These are phyloP conservation scores for Mellilla xanthometata DNA, from an alignment of 2,888 invertebrate species.

Conservation along the genomic window DNA sequence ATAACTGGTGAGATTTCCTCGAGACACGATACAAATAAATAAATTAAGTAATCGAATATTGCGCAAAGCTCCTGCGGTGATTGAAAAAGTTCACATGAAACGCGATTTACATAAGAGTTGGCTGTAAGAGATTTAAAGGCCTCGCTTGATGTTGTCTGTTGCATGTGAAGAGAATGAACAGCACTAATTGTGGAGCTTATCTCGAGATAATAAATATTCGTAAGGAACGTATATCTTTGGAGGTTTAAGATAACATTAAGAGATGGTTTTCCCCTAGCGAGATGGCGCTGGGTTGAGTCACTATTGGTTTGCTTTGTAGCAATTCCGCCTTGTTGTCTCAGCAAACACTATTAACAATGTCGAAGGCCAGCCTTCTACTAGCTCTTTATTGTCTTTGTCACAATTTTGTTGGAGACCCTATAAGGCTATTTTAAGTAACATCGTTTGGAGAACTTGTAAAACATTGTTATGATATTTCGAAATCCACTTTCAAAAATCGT, in stretches of 20 bases:
- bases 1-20: slow-evolving; percentile 1
- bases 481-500: too few relatives aligned
- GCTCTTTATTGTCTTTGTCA: slow-evolving; percentile 18
- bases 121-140: slow-evolving; percentile 10
- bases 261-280: slow-evolving; percentile 18
- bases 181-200: slow-evolving; percentile 12
- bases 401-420: slow-evolving; percentile 10
- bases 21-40: slow-evolving; percentile 1
- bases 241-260: slow-evolving; percentile 22
- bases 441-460: too few relatives aligned
- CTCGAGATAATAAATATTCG: slow-evolving; percentile 8
- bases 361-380: slow-evolving; percentile 22
- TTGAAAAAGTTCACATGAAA: slow-evolving; percentile 21
- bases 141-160: slow-evolving; percentile 4
- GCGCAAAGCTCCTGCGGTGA: slow-evolving; percentile 5
- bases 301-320: slow-evolving; percentile 21
- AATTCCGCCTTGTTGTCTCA: slow-evolving; percentile 34
- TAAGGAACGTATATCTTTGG: background rate
- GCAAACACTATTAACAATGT: slow-evolving; percentile 40
- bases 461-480: too few relatives aligned
- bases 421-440: too few relatives aligned
- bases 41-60: slow-evolving; percentile 15
- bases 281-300: slow-evolving; percentile 26
- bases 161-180: slow-evolving; percentile 9
- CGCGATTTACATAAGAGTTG: slow-evolving; percentile 7